Evolutionary conservation across 2,797 vertebrate species (phyloP).

Genomic region (Myotis planiceps): DNA sequence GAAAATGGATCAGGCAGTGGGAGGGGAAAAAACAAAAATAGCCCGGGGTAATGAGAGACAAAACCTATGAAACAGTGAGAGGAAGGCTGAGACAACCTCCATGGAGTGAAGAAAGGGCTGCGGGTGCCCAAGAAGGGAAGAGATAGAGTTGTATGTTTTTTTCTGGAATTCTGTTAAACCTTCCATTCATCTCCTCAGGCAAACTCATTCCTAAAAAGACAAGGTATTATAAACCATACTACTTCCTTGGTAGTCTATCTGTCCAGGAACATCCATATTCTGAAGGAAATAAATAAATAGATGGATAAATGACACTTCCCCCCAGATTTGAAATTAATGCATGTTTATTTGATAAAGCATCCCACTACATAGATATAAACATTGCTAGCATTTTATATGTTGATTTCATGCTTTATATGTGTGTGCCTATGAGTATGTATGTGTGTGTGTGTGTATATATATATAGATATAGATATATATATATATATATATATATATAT

Average conservation of each 20-base stretch:
- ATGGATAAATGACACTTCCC: neutral
- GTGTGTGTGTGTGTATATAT: too few species aligned
- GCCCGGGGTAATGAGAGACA: conserved; percentile 72
- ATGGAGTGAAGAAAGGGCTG: neutral
- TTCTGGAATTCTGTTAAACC: neutral
- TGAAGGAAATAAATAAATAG: neutral
- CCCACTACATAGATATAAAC: neutral
- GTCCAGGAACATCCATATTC: neutral
- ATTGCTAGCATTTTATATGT: neutral
- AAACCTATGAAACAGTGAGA: conserved; percentile 15
- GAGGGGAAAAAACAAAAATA: conserved; percentile 53
- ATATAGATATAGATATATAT: rapidly evolving
- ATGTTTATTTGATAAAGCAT: neutral
- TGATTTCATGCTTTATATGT: neutral
- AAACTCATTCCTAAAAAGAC: conserved; percentile 10
- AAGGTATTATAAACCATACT: conserved; percentile 29
- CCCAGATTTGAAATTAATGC: neutral
- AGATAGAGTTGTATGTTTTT: neutral
- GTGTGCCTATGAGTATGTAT: rapidly evolving
- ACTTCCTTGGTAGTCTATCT: neutral
- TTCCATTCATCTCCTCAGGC: conserved; percentile 33
- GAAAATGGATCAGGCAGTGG: conserved; percentile 73
- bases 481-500: rapidly evolving
- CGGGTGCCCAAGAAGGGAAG: neutral
- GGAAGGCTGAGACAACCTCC: conserved; percentile 21